Base-by-base conservation (phyloP, 2,113 vertebrate species). In the Sebastes schlegelii region DNA sequence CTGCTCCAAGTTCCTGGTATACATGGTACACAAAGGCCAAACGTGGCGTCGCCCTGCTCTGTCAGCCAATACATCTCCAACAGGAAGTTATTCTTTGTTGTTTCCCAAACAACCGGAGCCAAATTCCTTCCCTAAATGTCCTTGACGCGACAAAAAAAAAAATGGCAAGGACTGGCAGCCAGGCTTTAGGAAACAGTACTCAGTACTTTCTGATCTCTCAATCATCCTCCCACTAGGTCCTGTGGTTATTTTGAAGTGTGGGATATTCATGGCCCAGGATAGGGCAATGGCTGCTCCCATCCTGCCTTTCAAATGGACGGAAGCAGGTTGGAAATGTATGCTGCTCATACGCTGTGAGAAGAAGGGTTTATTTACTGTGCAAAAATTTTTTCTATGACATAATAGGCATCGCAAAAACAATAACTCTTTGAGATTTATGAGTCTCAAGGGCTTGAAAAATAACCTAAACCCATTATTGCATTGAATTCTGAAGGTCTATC, bases 301-400 rank as follows among this genome's bases (percentile, higher is more conserved):
- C 94, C 94, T 95, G 94, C 88, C 81, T 90, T 94, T 94, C 83
- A 92, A 91, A 92, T 87, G 23, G 48, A 84, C 88, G 93, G 94
- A 94, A 93, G 79, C 69, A 64, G 54, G 74, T 83, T 81, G 75
- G 52, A 85, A 90, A 86, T 80, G 21, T 79, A 77, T 19, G 67
- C 66, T 17, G 80, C 9, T 17, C 65, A 66, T 79, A 85, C 23
- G 9, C 75, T 73, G 80, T 72, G 78, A 67, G 55, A 82, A 90
- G 54, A 57, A 55, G 6, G 13, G 16, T 73, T 72, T 81, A 83
- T 88, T 86, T 90, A 87, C 54, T n/a, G 51, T n/a, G 63, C 66
- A 69, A 13, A 63, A 34, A 70, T 61, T 0, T 0, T 74, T 71
- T 77, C 23, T 49, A 2, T 80, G 42, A 75, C 74, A 83, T 67